Conservation (phyloP, 2,113 vertebrate genomes). For the Ageneiosus marmoratus region DNA sequence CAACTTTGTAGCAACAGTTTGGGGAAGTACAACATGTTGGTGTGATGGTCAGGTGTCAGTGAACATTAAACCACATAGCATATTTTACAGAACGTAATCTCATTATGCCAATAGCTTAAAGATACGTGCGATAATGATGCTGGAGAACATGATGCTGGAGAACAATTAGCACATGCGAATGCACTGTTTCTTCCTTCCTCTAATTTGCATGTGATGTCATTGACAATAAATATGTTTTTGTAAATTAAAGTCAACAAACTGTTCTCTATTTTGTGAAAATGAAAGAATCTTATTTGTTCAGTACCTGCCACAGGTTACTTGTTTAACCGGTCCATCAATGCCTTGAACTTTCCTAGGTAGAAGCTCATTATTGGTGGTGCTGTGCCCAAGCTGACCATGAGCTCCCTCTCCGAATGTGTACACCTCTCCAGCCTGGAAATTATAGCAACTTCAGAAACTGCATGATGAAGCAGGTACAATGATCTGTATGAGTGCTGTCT, state of each 20-base stretch:
- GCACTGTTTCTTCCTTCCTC: not conserved
- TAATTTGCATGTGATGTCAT: not conserved
- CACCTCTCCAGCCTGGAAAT: slow-evolving; percentile 82
- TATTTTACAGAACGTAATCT: not conserved
- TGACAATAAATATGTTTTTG: not conserved
- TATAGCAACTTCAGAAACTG: not conserved
- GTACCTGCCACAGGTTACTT: slow-evolving; percentile 89
- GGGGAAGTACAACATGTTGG: too few species aligned
- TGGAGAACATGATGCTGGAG: not conserved
- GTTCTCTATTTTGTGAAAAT: not conserved
- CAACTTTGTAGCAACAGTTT: too few species aligned
- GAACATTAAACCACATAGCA: too few species aligned
- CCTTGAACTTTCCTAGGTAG: too few species aligned
- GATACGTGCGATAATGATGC: too few species aligned
- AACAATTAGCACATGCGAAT: not conserved
- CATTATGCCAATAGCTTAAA: too few species aligned
- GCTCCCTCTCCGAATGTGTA: slow-evolving; percentile 95
- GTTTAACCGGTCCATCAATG: too few species aligned
- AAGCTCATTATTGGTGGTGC: slow-evolving; percentile 79
- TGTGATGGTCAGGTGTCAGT: too few species aligned
- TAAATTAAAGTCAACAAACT: not conserved
- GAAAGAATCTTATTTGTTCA: not conserved
- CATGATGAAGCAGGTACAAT: not conserved
- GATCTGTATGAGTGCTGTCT: not conserved
- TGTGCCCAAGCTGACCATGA: slow-evolving; percentile 89